Conservation (phyloP, 2,888 invertebrate genomes). For the Cephus nigrinus region DNA sequence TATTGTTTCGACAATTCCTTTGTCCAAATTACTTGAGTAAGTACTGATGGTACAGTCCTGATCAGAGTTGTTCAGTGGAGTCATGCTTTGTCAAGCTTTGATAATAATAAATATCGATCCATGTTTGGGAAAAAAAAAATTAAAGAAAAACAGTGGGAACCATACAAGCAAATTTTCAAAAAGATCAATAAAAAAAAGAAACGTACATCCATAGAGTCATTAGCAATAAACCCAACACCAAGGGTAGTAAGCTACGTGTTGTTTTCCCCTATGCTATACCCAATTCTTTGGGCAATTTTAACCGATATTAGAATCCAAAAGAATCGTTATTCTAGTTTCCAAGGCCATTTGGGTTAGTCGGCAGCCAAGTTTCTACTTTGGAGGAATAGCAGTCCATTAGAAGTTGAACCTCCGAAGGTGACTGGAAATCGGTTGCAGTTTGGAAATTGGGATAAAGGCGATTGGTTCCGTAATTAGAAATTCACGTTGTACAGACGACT, state of each 20-base stretch:
- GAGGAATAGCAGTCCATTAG: slow-evolving; percentile 28
- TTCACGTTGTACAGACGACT: neutral
- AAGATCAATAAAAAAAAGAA: neutral
- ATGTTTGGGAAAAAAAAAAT: neutral
- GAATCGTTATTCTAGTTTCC: slow-evolving; percentile 28
- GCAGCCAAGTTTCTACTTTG: slow-evolving; percentile 26
- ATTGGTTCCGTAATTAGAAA: neutral
- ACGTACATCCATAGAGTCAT: neutral
- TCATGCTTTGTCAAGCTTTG: neutral
- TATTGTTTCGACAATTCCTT: neutral
- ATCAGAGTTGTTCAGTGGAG: neutral
- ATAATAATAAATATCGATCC: neutral
- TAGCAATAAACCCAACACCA: neutral
- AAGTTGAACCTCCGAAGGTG: slow-evolving; percentile 31
- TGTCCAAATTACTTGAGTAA: neutral
- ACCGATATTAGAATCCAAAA: neutral
- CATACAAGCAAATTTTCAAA: neutral
- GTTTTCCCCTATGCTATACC: neutral
- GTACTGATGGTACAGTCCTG: neutral
- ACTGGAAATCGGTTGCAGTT: slow-evolving; percentile 34
- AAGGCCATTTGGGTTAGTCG: slow-evolving; percentile 25
- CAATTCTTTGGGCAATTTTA: neutral
- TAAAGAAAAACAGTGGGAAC: neutral
- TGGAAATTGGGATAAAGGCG: slow-evolving; percentile 17
- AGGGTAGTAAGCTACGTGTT: neutral